Base-by-base conservation (phyloP, 35 echinoderm and acorn worm genomes). In the Heliocidaris erythrogramma region DNA sequence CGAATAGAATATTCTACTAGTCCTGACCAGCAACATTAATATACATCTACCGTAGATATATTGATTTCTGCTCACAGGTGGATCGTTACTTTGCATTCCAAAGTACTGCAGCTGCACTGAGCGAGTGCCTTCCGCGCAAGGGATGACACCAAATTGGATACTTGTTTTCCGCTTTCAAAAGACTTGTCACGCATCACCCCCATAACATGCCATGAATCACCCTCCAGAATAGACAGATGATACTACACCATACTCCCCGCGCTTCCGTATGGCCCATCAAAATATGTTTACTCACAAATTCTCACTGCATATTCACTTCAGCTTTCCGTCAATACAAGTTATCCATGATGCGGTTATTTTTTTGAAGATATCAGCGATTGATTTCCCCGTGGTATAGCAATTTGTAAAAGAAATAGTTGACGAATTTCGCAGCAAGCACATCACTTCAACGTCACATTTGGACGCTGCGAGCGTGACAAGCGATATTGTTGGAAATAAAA, bases 281-380 rank as follows among this genome's bases (percentile, higher is more conserved):
- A 78, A 27, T 78, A 78, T 78, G 65, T 78, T 78, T 78, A 78
- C 65, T 2, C 65, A 78, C 65, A 78, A 78, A 78, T 78, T n/a
- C 65, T 78, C 65, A 78, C 65, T 78, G 21, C 65, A 78, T 24
- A 78, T 78, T 78, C 65, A 78, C 7, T 78, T 78, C 27, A 78
- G 18, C 65, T 78, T 78, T 78, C 65, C 18, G 27, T 78, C 65
- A 78, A 21, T 71, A 42, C 35, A 42, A 42, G 35, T 42, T 42
- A 78, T 78, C 65, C 65, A 78, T 78, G 65, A 78, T 78, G 65
- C 65, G 65, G 21, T 78, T 78, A 78, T 78, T 78, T 78, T 78
- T 27, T 21, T 78, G 18, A 18, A 78, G 27, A 21, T 78, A 78
- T 78, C 8, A 21, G 27, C 2, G 27, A 27, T 78, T 78, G 65